Conservation (phyloP, 2,113 vertebrate genomes). For the Crotalus horridus region DNA sequence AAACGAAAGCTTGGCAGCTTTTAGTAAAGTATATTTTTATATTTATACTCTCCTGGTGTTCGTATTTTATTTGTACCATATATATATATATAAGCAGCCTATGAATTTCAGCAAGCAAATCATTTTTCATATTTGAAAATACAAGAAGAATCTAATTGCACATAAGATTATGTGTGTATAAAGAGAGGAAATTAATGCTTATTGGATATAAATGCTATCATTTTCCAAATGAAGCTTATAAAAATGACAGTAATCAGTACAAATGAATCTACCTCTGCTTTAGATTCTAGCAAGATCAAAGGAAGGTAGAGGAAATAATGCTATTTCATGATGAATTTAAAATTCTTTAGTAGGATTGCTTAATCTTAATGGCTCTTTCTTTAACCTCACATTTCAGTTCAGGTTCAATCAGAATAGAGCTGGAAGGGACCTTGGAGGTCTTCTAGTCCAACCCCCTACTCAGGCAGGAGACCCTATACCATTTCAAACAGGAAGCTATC, state of each 20-base stretch:
- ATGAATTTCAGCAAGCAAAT: background rate
- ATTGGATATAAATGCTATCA: background rate
- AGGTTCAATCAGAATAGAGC: background rate
- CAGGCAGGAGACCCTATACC: too few species aligned
- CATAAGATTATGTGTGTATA: background rate
- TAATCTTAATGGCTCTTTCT: slow-evolving; percentile 33
- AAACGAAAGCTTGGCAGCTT: too few species aligned
- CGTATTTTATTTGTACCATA: too few species aligned
- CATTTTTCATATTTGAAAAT: slow-evolving; percentile 12
- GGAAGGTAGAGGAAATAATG: slow-evolving; percentile 20
- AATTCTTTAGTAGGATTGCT: slow-evolving; percentile 30
- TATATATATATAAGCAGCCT: background rate
- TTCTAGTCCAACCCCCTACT: too few species aligned
- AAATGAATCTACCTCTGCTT: background rate
- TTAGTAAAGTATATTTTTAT: too few species aligned
- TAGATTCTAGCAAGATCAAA: background rate
- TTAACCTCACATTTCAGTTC: slow-evolving; percentile 32
- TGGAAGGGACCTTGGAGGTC: background rate
- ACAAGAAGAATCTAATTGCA: background rate
- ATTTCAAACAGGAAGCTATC: too few species aligned
- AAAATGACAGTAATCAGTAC: background rate
- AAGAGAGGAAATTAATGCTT: slow-evolving; percentile 1
- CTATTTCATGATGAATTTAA: slow-evolving; percentile 11
- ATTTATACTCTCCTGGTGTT: too few species aligned
- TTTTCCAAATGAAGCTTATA: background rate